phyloP scores from a whole-genome alignment of 1,140 invertebrate genomes.

The Sminthurinus signatus region DNA sequence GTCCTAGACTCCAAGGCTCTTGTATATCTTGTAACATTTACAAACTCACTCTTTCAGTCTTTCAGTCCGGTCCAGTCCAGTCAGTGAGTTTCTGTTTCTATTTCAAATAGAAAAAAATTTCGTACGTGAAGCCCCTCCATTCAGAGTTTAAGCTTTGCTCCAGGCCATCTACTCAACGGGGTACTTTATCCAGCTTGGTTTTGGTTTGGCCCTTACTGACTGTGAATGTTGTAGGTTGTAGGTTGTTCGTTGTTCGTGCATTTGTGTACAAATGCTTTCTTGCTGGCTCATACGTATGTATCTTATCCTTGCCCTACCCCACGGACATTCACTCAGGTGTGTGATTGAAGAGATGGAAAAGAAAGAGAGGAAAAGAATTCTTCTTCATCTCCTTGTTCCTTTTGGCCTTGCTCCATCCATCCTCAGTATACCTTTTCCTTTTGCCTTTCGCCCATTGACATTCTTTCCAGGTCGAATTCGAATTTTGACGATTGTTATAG shows the following conservation, averaged over 20 bases:
- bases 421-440: no score
- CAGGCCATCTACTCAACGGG: constrained; percentile 24
- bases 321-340: constrained; percentile 25
- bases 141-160: constrained; percentile 28
- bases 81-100: not conserved
- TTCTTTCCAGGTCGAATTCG: no score
- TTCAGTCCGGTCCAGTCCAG: no score
- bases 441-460: no score
- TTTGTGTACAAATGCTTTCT: no score
- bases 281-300: no score
- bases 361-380: not conserved
- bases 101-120: constrained; percentile 5
- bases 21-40: not conserved
- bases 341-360: constrained; percentile 16
- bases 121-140: constrained; percentile 20
- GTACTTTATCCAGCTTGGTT: constrained; percentile 20
- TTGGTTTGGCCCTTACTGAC: no score
- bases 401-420: no score
- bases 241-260: no score
- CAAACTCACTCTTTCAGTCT: not conserved
- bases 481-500: no score
- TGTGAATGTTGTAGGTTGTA: no score
- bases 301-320: constrained; percentile 27
- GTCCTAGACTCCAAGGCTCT: not conserved
- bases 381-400: not conserved